These are phyloP conservation scores for Syngnathoides biaculeatus DNA, from an alignment of 2,113 vertebrate species.

Conservation along the genomic window DNA sequence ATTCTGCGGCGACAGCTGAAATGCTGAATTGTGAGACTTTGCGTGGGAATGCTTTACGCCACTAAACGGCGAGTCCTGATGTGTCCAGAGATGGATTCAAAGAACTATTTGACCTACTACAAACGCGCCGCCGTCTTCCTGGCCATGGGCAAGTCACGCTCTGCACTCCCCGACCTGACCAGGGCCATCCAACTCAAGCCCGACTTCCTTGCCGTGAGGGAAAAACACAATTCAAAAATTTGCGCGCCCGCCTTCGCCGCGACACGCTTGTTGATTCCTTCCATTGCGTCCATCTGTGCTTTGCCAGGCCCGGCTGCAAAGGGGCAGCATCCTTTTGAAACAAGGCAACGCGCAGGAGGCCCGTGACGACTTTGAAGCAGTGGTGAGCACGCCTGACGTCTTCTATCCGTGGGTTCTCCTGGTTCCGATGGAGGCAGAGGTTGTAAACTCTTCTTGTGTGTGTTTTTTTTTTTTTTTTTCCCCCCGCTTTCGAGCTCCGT, in stretches of 20 bases:
- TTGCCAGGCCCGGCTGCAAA: conserved; percentile 75
- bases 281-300: neutral
- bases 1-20: too few relatives aligned
- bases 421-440: neutral
- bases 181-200: conserved; percentile 81
- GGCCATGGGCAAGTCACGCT: conserved; percentile 82
- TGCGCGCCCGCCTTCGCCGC: neutral
- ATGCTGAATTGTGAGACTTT: neutral
- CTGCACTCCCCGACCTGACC: conserved; percentile 79
- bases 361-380: conserved; percentile 75
- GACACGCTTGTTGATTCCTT: neutral
- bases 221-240: neutral
- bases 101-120: conserved; percentile 84
- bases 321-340: conserved; percentile 79
- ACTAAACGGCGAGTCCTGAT: neutral
- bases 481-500: conserved; percentile 57
- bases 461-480: neutral
- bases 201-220: conserved; percentile 78
- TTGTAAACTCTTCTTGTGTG: too few relatives aligned
- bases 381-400: conserved; percentile 60
- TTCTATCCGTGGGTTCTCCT: neutral
- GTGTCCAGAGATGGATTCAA: conserved; percentile 77
- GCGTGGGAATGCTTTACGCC: neutral
- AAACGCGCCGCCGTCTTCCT: conserved; percentile 80
- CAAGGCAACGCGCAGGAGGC: conserved; percentile 75